Conservation (phyloP, 2,113 vertebrate genomes). For the Cyprinodon variegatus region DNA sequence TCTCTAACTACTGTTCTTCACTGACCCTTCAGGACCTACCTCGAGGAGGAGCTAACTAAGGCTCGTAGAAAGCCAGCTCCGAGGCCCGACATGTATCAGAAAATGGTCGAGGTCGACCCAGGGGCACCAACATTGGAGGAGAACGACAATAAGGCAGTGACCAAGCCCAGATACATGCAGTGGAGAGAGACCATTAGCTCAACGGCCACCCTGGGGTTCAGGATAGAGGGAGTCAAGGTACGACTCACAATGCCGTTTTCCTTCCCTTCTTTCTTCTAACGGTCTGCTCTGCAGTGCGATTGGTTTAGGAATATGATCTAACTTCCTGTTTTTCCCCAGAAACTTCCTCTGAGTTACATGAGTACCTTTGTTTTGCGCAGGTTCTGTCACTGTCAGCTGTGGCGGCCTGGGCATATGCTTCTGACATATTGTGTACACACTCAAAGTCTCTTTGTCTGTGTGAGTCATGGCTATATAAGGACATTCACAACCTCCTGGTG, state of each 20-base stretch:
- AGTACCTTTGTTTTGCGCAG: slow-evolving; percentile 65
- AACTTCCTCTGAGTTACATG: slow-evolving; percentile 62
- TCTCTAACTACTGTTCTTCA: not conserved
- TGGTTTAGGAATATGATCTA: slow-evolving; percentile 46
- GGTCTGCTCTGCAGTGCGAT: slow-evolving; percentile 26
- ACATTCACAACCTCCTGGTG: slow-evolving; percentile 59
- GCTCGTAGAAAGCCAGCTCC: slow-evolving; percentile 94
- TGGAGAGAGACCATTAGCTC: slow-evolving; percentile 99
- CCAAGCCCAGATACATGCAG: slow-evolving; percentile 98
- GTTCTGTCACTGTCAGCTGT: slow-evolving; percentile 78
- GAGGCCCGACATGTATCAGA: slow-evolving; percentile 96
- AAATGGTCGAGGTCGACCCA: slow-evolving; percentile 96
- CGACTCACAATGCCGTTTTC: slow-evolving; percentile 30
- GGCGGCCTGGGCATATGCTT: slow-evolving; percentile 71
- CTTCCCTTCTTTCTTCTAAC: slow-evolving; percentile 49
- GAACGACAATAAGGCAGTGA: slow-evolving; percentile 85
- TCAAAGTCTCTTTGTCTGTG: slow-evolving; percentile 30
- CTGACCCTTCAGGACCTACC: slow-evolving; percentile 83
- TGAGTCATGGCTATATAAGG: slow-evolving; percentile 70
- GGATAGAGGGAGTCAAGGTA: slow-evolving; percentile 99
- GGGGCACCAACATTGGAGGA: slow-evolving; percentile 88
- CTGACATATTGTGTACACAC: slow-evolving; percentile 62
- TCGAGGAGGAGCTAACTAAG: slow-evolving; percentile 96
- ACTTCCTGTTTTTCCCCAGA: slow-evolving; percentile 70
- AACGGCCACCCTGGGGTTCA: slow-evolving; percentile 92